These are phyloP conservation scores for Macroglossus sobrinus DNA, from an alignment of 2,113 vertebrate genomes.

Conservation along the genomic window DNA sequence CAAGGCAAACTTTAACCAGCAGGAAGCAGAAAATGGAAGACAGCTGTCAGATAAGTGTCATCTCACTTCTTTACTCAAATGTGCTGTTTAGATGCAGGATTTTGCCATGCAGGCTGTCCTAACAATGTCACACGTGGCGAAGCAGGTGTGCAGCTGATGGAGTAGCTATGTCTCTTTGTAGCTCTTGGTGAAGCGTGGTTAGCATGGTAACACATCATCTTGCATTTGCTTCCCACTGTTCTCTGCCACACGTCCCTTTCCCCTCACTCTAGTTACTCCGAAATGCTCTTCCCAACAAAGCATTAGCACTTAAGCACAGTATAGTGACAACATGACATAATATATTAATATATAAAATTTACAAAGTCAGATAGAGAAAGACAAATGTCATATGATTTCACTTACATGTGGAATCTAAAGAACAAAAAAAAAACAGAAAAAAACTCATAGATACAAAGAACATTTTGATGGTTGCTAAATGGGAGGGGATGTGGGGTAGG, in stretches of 20 bases:
- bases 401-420: too few species aligned
- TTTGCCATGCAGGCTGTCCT: background rate
- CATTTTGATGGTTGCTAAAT: too few species aligned
- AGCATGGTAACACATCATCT: background rate
- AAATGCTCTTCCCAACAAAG: background rate
- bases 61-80: background rate
- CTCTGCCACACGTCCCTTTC: background rate
- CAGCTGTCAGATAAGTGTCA: background rate
- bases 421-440: too few species aligned
- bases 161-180: background rate
- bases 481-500: too few species aligned
- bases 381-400: too few species aligned
- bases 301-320: background rate
- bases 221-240: background rate
- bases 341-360: background rate
- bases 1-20: background rate
- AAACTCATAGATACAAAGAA: too few species aligned
- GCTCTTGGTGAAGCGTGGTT: background rate
- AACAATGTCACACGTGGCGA: background rate
- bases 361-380: background rate
- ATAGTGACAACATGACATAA: background rate
- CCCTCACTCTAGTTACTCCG: background rate
- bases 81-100: background rate
- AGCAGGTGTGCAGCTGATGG: background rate
- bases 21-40: background rate